Evolutionary conservation across 2,113 vertebrate species (phyloP).

Genomic region (Notothenia rossii): DNA sequence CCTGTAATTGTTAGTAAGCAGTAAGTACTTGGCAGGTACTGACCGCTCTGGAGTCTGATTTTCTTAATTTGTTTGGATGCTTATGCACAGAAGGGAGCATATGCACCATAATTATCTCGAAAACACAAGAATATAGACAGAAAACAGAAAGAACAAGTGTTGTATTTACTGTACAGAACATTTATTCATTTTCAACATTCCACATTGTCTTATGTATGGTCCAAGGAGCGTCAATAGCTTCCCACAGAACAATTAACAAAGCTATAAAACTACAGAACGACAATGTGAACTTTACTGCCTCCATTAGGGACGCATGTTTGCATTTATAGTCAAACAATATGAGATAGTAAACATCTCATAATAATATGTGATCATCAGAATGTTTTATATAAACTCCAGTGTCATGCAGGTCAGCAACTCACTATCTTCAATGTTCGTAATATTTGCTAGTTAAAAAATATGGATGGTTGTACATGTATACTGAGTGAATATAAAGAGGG

Average conservation of each 20-base stretch:
- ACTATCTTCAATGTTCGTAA: neutral
- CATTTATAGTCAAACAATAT: neutral
- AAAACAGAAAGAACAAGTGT: neutral
- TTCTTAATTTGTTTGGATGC: constrained; percentile 27
- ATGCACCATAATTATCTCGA: constrained; percentile 1
- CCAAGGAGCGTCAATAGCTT: neutral
- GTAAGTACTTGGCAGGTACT: constrained; percentile 43
- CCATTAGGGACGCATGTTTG: neutral
- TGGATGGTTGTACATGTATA: neutral
- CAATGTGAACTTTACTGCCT: neutral
- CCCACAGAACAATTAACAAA: neutral
- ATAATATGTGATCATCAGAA: neutral
- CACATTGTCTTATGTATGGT: too few relatives aligned
- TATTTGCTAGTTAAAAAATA: neutral
- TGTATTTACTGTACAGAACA: neutral
- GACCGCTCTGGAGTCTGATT: constrained; percentile 1
- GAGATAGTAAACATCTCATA: neutral
- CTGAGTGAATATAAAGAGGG: neutral
- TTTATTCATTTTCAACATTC: too few relatives aligned
- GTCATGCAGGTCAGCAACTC: neutral
- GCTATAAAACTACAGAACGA: neutral
- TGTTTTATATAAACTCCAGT: neutral
- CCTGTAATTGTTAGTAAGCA: constrained; percentile 40
- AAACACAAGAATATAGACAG: neutral
- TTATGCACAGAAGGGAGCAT: neutral